Evolutionary conservation across 2,113 vertebrate genomes (phyloP).

Genomic region (Heloderma charlesbogerti): DNA sequence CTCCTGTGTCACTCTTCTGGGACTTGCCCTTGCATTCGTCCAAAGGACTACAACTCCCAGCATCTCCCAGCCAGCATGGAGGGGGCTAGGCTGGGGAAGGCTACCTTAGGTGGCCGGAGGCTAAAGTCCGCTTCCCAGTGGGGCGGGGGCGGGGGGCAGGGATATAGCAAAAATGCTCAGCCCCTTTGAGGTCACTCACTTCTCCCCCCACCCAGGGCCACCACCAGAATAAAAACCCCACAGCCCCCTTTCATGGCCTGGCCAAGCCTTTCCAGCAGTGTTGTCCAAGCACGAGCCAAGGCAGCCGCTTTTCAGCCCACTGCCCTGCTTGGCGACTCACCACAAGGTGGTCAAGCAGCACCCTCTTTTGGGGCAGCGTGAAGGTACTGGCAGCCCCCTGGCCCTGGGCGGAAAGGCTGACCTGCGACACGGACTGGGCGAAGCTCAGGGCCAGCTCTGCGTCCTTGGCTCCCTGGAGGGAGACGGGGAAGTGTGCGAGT

Average conservation of each 20-base stretch:
- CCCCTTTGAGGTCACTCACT: background rate
- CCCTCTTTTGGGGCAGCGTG: constrained; percentile 3
- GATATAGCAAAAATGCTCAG: background rate
- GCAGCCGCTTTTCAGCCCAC: too few species aligned
- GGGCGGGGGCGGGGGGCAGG: too few species aligned
- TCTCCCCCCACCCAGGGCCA: background rate
- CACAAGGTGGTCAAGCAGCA: background rate
- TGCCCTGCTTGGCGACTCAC: background rate
- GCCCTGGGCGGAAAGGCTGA: background rate
- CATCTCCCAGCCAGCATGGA: too few species aligned
- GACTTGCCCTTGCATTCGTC: too few species aligned
- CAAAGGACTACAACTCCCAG: background rate
- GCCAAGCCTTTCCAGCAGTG: background rate
- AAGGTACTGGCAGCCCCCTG: background rate
- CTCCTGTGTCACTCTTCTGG: too few species aligned
- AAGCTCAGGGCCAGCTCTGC: constrained; percentile 9
- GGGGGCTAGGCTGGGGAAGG: too few species aligned
- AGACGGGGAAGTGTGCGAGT: background rate
- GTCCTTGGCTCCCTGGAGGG: background rate
- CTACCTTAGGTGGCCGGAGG: background rate
- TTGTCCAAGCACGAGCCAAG: too few species aligned
- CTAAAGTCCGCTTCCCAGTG: background rate
- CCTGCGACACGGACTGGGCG: background rate
- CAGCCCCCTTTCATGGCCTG: background rate
- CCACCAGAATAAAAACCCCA: background rate